Evolutionary conservation across 2,888 invertebrate genomes (phyloP).

Genomic region (Piscicola geometra): DNA sequence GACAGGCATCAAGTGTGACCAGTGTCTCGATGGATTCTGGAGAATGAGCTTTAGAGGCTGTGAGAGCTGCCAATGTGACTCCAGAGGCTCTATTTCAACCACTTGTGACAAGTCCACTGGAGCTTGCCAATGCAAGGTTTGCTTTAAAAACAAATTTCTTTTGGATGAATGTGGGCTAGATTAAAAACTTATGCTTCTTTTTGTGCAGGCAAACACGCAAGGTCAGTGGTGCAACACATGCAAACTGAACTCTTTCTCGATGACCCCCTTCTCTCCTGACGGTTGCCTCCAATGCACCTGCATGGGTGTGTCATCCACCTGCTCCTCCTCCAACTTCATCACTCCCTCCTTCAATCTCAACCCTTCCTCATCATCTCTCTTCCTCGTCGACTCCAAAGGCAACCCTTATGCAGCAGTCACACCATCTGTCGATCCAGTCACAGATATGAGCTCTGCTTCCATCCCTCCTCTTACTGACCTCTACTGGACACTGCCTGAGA

Average conservation of each 20-base stretch:
- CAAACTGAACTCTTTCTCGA: slow-evolving; percentile 40
- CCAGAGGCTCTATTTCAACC: slow-evolving; percentile 36
- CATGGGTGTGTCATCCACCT: slow-evolving; percentile 44
- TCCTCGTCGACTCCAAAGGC: slow-evolving; percentile 14
- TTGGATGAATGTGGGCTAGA: neutral
- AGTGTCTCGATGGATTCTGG: slow-evolving; percentile 40
- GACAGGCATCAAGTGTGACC: slow-evolving; percentile 41
- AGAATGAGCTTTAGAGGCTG: slow-evolving; percentile 41
- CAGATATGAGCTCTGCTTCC: slow-evolving; percentile 30
- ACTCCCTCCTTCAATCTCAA: neutral
- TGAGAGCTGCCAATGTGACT: slow-evolving; percentile 35
- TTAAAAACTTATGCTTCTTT: too few relatives aligned
- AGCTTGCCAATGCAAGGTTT: slow-evolving; percentile 46
- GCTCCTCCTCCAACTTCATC: slow-evolving; percentile 37
- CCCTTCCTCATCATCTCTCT: slow-evolving; percentile 12
- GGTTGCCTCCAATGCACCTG: slow-evolving; percentile 45
- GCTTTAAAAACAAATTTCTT: neutral
- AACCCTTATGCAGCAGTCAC: neutral
- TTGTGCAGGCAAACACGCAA: slow-evolving; percentile 41
- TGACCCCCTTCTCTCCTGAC: slow-evolving; percentile 33
- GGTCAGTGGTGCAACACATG: slow-evolving; percentile 43
- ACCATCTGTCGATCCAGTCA: slow-evolving; percentile 2
- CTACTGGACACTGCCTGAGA: slow-evolving; percentile 36
- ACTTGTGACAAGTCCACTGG: slow-evolving; percentile 41
- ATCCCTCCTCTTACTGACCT: slow-evolving; percentile 23